phyloP scores from a whole-genome alignment of 1,140 invertebrate genomes.

The Lasioglossum albipes region DNA sequence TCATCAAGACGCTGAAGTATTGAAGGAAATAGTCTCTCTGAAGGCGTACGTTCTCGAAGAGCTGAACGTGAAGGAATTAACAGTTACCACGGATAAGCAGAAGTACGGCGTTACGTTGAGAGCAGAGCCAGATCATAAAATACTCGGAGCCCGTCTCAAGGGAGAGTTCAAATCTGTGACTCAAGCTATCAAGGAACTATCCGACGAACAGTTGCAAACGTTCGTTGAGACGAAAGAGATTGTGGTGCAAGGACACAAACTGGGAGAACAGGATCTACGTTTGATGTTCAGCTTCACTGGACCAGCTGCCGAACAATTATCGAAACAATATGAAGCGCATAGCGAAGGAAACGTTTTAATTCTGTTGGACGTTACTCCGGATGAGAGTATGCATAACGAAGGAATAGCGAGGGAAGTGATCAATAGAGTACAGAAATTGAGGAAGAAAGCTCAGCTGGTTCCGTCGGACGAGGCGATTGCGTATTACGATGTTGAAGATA shows the following conservation, averaged over 20 bases:
- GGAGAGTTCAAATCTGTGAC: slow-evolving; percentile 94
- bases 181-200: slow-evolving; percentile 89
- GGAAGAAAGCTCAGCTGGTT: slow-evolving; percentile 97
- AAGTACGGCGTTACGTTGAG: slow-evolving; percentile 95
- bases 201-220: slow-evolving; percentile 89
- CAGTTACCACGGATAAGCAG: slow-evolving; percentile 93
- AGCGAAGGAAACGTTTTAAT: slow-evolving; percentile 93
- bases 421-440: slow-evolving; percentile 96
- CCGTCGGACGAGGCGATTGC: slow-evolving; percentile 94
- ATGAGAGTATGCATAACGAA: slow-evolving; percentile 95
- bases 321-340: slow-evolving; percentile 92
- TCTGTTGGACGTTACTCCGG: slow-evolving; percentile 88
- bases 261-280: slow-evolving; percentile 90
- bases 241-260: slow-evolving; percentile 86
- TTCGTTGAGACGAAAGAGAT: slow-evolving; percentile 88
- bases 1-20: slow-evolving; percentile 88
- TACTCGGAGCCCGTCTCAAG: slow-evolving; percentile 92
- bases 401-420: slow-evolving; percentile 96
- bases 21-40: slow-evolving; percentile 91
- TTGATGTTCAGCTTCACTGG: slow-evolving; percentile 89
- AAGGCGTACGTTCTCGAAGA: slow-evolving; percentile 95
- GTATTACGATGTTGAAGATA: slow-evolving; percentile 86
- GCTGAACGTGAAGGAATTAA: slow-evolving; percentile 95
- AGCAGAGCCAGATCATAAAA: slow-evolving; percentile 96
- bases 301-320: slow-evolving; percentile 81